A percentile compares a stretch with the other conserved stretches of the same genome.
These are phyloP conservation scores for Rotaria macrura DNA, from an alignment of 2,888 invertebrate genomes.

Conservation along the genomic window DNA sequence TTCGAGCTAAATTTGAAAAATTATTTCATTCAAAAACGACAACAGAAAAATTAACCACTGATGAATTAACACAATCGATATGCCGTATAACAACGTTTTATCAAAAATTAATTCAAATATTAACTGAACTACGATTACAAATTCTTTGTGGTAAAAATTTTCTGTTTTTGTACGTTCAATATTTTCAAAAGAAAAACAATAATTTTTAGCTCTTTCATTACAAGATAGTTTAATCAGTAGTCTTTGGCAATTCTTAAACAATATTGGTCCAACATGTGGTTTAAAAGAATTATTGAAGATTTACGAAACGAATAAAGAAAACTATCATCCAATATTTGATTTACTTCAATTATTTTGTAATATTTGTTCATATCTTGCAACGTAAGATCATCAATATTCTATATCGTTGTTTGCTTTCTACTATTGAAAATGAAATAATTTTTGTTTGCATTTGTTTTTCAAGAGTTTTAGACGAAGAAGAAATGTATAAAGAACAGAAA, in stretches of 20 bases:
- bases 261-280: conserved; percentile 27
- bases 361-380: conserved; percentile 26
- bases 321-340: conserved; percentile 27
- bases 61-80: conserved; percentile 21
- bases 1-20: conserved; percentile 15
- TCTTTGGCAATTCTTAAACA: conserved; percentile 27
- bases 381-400: too few relatives aligned
- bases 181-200: background rate
- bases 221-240: conserved; percentile 30
- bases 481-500: conserved; percentile 30
- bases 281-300: conserved; percentile 27
- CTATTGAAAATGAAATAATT: too few relatives aligned
- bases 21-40: background rate
- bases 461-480: conserved; percentile 33
- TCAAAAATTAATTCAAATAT: conserved; percentile 26
- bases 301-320: conserved; percentile 5
- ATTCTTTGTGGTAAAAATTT: conserved; percentile 18
- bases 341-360: conserved; percentile 26
- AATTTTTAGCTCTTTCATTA: conserved; percentile 14
- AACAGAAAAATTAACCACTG: background rate
- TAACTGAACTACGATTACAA: conserved; percentile 27
- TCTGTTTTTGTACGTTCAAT: background rate
- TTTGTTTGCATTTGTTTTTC: background rate
- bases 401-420: too few relatives aligned
- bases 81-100: conserved; percentile 32